Conservation (phyloP, 2,797 vertebrate genomes). For the Eospalax fontanierii region DNA sequence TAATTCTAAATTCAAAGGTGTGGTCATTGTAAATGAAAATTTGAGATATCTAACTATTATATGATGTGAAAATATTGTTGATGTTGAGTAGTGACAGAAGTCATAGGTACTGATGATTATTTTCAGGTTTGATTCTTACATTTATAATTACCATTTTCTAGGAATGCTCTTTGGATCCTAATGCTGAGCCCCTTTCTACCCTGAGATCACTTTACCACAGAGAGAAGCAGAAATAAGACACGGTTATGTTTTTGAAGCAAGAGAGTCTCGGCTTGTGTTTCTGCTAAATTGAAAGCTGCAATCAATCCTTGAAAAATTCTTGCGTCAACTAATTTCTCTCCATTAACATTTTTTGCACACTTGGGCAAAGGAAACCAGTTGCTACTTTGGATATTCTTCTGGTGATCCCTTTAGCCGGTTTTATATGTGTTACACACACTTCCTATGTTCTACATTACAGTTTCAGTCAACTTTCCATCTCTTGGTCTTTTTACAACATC, state of each 20-base stretch:
- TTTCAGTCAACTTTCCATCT: not conserved
- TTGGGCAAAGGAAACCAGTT: not conserved
- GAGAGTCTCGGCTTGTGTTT: not conserved
- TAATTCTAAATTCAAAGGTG: not conserved
- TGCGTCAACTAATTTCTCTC: slow-evolving; percentile 26
- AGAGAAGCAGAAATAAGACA: not conserved
- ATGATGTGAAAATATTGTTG: slow-evolving; percentile 57
- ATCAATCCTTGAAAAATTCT: slow-evolving; percentile 21
- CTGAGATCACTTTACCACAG: not conserved
- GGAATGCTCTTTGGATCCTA: too few species aligned
- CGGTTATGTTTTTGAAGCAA: not conserved
- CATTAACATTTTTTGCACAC: not conserved
- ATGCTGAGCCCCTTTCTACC: not conserved
- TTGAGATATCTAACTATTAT: slow-evolving; percentile 28
- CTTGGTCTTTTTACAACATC: not conserved
- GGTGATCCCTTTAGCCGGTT: slow-evolving; percentile 9
- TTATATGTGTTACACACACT: not conserved
- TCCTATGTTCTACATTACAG: not conserved
- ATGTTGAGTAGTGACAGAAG: slow-evolving; percentile 45
- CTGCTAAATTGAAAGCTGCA: slow-evolving; percentile 32
- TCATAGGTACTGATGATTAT: not conserved
- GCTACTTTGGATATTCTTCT: slow-evolving; percentile 47
- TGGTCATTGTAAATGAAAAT: slow-evolving; percentile 13
- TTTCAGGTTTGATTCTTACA: slow-evolving; percentile 1
- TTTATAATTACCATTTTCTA: not conserved